Percentiles rank a stretch among this genome's conserved stretches.
These are phyloP conservation scores for Lacanobia oleracea DNA, from an alignment of 2,888 invertebrate species.

Conservation along the genomic window DNA sequence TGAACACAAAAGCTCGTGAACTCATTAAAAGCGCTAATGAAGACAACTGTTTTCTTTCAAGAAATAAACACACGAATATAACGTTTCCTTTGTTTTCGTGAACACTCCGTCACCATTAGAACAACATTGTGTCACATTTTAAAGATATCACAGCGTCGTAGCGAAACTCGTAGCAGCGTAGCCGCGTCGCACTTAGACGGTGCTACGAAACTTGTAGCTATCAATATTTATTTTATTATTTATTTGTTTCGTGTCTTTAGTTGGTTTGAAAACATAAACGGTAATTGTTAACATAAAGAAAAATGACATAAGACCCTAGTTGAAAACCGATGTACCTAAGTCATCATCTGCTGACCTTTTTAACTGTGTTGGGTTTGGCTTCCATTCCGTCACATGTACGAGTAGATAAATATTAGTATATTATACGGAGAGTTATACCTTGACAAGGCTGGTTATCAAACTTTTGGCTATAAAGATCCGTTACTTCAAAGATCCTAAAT, in stretches of 20 bases:
- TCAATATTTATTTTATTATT: neutral
- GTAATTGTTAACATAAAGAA: neutral
- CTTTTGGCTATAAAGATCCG: no score
- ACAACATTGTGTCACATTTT: constrained; percentile 50
- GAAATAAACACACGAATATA: constrained; percentile 4
- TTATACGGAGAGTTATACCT: no score
- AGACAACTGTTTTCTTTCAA: constrained; percentile 23
- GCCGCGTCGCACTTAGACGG: constrained; percentile 34
- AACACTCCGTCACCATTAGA: constrained; percentile 48
- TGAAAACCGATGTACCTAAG: neutral
- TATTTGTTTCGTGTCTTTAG: neutral
- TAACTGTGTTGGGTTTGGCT: no score
- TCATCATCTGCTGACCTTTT: no score
- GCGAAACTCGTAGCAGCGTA: constrained; percentile 47
- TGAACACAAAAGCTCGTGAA: constrained; percentile 2
- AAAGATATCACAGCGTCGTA: constrained; percentile 47
- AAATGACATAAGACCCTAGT: neutral
- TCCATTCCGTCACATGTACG: no score
- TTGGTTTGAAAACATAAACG: neutral
- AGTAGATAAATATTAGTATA: no score
- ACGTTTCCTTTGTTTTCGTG: constrained; percentile 26
- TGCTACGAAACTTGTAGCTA: constrained; percentile 37
- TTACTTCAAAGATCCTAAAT: no score
- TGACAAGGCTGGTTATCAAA: no score
- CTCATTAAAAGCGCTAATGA: constrained; percentile 35